Evolutionary conservation across 2,888 invertebrate species (phyloP).

Genomic region (Pristionchus mayeri): DNA sequence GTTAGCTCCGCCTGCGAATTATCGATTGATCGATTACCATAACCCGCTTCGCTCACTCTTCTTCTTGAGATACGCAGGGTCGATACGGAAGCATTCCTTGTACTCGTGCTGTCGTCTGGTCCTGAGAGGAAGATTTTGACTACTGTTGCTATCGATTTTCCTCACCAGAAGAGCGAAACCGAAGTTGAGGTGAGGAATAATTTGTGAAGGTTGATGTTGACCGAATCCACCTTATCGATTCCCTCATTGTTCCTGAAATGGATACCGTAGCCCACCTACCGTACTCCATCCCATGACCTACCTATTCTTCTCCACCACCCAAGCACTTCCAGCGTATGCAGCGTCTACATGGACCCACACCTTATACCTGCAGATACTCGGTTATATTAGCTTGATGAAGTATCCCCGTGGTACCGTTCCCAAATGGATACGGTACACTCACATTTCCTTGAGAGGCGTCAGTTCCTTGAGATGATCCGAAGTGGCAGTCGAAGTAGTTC

Average conservation of each 20-base stretch:
- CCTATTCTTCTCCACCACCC: conserved; percentile 95
- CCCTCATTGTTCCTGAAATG: conserved; percentile 71
- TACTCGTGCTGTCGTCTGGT: conserved; percentile 42
- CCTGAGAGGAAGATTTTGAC: not conserved
- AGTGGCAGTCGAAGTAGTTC: conserved; percentile 95
- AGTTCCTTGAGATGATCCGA: conserved; percentile 90
- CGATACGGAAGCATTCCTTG: conserved; percentile 49
- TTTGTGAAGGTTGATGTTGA: conserved; percentile 59
- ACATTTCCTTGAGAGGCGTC: conserved; percentile 9
- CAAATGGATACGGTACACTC: conserved; percentile 83
- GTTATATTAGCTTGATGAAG: too few species aligned
- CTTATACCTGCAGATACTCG: conserved; percentile 71
- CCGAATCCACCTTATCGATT: conserved; percentile 78
- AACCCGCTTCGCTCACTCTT: not conserved
- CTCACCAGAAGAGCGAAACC: conserved; percentile 53
- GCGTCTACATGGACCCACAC: conserved; percentile 92
- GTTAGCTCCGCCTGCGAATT: conserved; percentile 50
- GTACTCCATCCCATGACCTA: conserved; percentile 76
- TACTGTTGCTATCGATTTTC: not conserved
- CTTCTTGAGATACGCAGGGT: conserved; percentile 49
- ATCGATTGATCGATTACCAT: not conserved
- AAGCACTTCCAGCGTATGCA: conserved; percentile 94
- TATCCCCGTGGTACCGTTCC: conserved; percentile 81
- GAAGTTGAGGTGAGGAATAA: conserved; percentile 54
- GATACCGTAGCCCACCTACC: not conserved